Evolutionary conservation across 2,797 vertebrate genomes (phyloP).

Genomic region (Scomberomorus guttatus): DNA sequence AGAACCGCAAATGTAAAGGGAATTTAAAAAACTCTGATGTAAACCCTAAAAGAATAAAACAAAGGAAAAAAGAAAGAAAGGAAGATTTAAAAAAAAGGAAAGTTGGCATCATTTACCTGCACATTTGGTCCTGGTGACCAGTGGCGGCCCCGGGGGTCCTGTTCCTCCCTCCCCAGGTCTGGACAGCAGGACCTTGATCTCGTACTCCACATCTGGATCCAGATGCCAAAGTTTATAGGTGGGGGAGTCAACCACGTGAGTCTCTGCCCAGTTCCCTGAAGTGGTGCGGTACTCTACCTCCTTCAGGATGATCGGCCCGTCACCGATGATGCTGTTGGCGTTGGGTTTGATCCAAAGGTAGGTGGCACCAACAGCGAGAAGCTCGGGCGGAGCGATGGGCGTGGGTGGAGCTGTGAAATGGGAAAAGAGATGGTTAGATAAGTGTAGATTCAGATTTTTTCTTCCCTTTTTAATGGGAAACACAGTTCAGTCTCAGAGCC

Average conservation of each 20-base stretch:
- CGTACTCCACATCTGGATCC: conserved; percentile 97
- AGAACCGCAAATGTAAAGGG: no score
- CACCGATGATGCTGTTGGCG: conserved; percentile 97
- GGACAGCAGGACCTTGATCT: conserved; percentile 95
- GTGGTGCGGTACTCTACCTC: conserved; percentile 98
- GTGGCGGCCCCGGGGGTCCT: conserved; percentile 92
- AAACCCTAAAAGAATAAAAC: background rate
- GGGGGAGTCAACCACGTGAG: conserved; percentile 93
- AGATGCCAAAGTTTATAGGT: conserved; percentile 98
- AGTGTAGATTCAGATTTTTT: background rate
- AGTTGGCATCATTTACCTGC: conserved; percentile 86
- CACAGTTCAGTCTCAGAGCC: background rate
- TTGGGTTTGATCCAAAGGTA: conserved; percentile 99
- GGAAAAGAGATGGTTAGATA: background rate
- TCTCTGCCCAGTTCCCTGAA: conserved; percentile 96
- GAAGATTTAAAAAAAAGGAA: no score
- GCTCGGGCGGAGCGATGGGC: conserved; percentile 95
- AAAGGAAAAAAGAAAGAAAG: background rate
- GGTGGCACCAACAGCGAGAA: conserved; percentile 94
- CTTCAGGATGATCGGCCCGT: conserved; percentile 96
- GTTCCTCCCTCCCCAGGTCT: conserved; percentile 96
- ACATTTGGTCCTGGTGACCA: conserved; percentile 96
- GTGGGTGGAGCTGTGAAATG: conserved; percentile 91
- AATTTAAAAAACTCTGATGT: background rate
- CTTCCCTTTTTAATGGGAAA: no score